Conservation (phyloP, 2,797 vertebrate species). For the Setipinna tenuifilis region DNA sequence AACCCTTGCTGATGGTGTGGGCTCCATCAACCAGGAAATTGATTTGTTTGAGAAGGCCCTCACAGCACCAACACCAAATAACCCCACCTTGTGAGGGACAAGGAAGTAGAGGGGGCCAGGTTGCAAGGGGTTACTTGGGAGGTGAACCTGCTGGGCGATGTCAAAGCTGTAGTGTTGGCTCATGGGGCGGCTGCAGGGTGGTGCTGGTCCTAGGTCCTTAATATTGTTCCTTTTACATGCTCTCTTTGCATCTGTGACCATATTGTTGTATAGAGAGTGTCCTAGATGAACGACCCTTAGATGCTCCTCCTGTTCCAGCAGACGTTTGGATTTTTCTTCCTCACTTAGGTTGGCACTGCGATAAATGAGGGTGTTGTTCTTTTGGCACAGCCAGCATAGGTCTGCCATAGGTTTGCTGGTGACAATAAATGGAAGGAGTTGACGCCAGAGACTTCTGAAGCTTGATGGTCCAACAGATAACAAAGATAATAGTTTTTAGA, state of each 20-base stretch:
- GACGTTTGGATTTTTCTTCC: too few species aligned
- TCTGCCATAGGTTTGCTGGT: background rate
- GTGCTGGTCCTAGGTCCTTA: too few species aligned
- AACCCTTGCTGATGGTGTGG: background rate
- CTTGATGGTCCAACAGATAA: background rate
- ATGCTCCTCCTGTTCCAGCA: too few species aligned
- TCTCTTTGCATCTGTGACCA: too few species aligned
- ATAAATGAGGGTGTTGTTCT: background rate
- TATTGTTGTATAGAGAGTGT: too few species aligned
- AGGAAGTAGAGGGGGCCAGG: background rate
- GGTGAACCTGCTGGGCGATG: background rate
- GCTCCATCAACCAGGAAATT: background rate
- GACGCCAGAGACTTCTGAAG: too few species aligned
- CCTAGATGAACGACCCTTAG: too few species aligned
- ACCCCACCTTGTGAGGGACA: background rate
- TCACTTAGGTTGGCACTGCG: background rate
- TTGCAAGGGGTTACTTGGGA: background rate
- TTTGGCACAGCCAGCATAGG: background rate
- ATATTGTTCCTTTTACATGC: too few species aligned
- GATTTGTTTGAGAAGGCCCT: background rate
- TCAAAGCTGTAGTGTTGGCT: background rate
- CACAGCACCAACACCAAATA: background rate
- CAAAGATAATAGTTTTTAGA: too few species aligned
- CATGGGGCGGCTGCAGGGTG: too few species aligned
- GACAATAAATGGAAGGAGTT: background rate